Evolutionary conservation across 2,888 invertebrate genomes (phyloP), one percentile per base, ranked within the genome.

Genomic region (Parelbella ahira): DNA sequence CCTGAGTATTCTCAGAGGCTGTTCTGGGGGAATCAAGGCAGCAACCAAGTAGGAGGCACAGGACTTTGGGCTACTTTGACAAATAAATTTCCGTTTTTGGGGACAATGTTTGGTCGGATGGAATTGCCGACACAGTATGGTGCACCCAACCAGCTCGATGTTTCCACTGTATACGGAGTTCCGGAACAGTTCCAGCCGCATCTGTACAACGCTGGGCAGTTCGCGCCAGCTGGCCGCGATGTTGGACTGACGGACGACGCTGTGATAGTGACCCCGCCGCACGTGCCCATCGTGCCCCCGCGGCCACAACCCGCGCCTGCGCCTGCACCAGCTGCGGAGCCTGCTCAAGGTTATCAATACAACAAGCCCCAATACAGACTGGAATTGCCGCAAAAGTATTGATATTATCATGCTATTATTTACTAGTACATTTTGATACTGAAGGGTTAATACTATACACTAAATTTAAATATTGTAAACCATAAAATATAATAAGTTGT

Each of bases 201-300:
- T 27, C 54, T 37, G 13, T 48, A 52, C 27, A 58, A 56, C 15
- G 60, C 65, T 18, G 69, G 58, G 25, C 70, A 68, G 45, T 69
- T 71, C 21, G 51, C 50, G 2, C 68, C 79, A 1, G 61, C 66
- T 0, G 68, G 63, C 1, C 77, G 87, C 1, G 86, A 87, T 41
- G 80, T 86, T 4, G 79, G 66, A 0, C 49, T 87, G 12, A 87
- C 87, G 0, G 87, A 87, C 38, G 87, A 87, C 29, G 81, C 87
- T 2, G 75, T 87, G 13, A 86, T 87, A 36, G 72, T 87, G 47
- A 87, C 87, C 0, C 81, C 87, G 5, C 87, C 83, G 1, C 72
- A 77, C 24, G 81, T 80, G 37, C 75, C 83, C 1, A 61, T 77
- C 4, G 51, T 42, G 2, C 58, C 63, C 1, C 59, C 58, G 38